A percentile compares a stretch with the other conserved stretches of the same genome.
Evolutionary conservation across 1,140 invertebrate species (phyloP).

Genomic region (Euschistus heros): DNA sequence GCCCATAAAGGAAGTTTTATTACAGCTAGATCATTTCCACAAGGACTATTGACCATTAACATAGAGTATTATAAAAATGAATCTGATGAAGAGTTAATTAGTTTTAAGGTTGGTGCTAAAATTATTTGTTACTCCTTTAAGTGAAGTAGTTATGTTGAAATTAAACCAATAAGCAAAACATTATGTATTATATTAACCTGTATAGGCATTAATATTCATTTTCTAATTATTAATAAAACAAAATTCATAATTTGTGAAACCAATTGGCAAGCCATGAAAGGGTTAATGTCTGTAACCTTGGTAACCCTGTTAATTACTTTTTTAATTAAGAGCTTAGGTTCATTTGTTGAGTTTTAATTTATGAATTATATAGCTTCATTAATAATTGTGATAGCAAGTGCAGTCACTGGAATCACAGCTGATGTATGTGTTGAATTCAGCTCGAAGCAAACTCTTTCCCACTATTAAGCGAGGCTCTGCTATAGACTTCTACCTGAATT

Average conservation of each 20-base stretch:
- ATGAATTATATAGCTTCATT: background rate
- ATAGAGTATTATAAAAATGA: constrained; percentile 69
- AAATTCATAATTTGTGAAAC: background rate
- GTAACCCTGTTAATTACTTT: background rate
- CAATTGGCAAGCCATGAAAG: background rate
- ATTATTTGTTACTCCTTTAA: background rate
- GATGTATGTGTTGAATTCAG: constrained; percentile 55
- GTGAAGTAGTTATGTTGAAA: too few species aligned
- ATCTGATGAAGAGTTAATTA: constrained; percentile 54
- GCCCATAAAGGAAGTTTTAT: constrained; percentile 55
- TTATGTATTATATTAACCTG: too few species aligned
- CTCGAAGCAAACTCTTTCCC: constrained; percentile 68
- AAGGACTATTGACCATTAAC: constrained; percentile 64
- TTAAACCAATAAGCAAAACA: too few species aligned
- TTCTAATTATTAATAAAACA: background rate
- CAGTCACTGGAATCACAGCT: constrained; percentile 59
- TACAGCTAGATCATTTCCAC: constrained; percentile 56
- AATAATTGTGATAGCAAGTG: constrained; percentile 38
- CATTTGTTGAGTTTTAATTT: too few species aligned
- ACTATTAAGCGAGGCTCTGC: constrained; percentile 68
- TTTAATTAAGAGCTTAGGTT: background rate
- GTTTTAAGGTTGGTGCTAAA: constrained; percentile 52
- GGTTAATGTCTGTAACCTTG: background rate
- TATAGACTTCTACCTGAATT: constrained; percentile 74
- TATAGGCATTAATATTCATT: too few species aligned